Base-by-base conservation (phyloP, 2,888 invertebrate genomes). In the Ariolimax columbianus region DNA sequence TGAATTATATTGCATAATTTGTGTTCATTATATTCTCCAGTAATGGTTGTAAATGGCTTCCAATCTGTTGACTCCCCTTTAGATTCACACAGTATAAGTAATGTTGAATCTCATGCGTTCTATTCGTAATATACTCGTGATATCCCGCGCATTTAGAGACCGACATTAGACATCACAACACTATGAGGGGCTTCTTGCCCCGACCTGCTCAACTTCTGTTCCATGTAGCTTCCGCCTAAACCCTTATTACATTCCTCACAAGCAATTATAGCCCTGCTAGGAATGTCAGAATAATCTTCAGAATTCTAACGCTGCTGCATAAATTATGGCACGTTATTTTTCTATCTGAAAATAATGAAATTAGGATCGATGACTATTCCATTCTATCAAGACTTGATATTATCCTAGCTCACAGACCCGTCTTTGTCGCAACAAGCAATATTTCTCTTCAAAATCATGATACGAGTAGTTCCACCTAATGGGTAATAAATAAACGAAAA, bases 271-370 rank as follows among this genome's bases (percentile, higher is more conserved):
- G 30, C 3, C 55, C 17, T 77, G 59, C 0, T 77, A 38, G 77
- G 51, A 75, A 36, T 33, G 55, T 38, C 55, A 36, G 77, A 17
- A 59, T 77, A 77, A 59, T 59, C 59, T 59, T 59, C 36, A 59
- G 77, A 43, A 63, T 79, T 43, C 43, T 38, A 79, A 43, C 38
- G 68, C 68, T 30, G 30, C 38, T 79, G 79, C 79, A 79, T 68
- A 79, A 38, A 66, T 79, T 79, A 11, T 79, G 66, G 66, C 72
- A 47, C 43, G 30, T 68, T 63, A 40, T 79, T 40, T 68, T 68
- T 55, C 38, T 17, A 75, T 72, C 72, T 3, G 26, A 72, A 38
- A 72, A n/a, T 26, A 38, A 26, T 40, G 40, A 11, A 72, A 38
- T n/a, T 55, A 23, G 55, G 17, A 55, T 55, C 17, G 17, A 23